Percentiles rank a stretch among this genome's conserved stretches.
Evolutionary conservation across 2,113 vertebrate species (phyloP).

Genomic region (Micronycteris hirsuta): DNA sequence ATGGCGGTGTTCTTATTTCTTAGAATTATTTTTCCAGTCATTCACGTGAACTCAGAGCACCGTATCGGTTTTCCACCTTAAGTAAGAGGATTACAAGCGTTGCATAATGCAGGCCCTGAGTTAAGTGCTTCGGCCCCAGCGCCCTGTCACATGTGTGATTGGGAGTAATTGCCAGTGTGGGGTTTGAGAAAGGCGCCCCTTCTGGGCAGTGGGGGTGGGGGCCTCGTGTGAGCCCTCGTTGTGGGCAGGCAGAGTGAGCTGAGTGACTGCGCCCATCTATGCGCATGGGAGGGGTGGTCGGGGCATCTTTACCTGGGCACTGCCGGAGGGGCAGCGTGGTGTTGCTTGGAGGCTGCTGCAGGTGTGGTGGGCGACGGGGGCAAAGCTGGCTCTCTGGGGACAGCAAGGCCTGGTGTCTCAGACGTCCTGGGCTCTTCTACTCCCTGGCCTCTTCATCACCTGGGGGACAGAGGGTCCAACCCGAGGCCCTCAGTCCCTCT

Average conservation of each 20-base stretch:
- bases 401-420: background rate
- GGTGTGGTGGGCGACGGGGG: background rate
- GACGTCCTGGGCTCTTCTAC: background rate
- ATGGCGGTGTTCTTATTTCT: slow-evolving; percentile 75
- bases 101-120: slow-evolving; percentile 73
- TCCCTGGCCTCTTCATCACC: background rate
- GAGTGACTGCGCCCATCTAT: background rate
- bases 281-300: background rate
- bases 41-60: slow-evolving; percentile 59
- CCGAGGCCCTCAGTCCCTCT: background rate
- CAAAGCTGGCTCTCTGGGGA: background rate
- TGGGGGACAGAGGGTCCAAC: background rate
- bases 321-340: background rate
- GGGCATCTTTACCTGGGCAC: background rate
- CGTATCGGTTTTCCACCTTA: slow-evolving; percentile 78
- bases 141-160: slow-evolving; percentile 79
- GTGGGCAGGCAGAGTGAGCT: background rate
- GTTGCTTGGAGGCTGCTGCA: background rate
- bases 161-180: slow-evolving; percentile 81
- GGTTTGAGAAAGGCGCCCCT: slow-evolving; percentile 63
- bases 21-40: slow-evolving; percentile 73
- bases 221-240: slow-evolving; percentile 40
- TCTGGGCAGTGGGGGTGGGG: slow-evolving; percentile 53
- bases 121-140: slow-evolving; percentile 77
- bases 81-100: slow-evolving; percentile 79